Conservation (phyloP, 2,888 invertebrate genomes). For the Cosmia pyralina region DNA sequence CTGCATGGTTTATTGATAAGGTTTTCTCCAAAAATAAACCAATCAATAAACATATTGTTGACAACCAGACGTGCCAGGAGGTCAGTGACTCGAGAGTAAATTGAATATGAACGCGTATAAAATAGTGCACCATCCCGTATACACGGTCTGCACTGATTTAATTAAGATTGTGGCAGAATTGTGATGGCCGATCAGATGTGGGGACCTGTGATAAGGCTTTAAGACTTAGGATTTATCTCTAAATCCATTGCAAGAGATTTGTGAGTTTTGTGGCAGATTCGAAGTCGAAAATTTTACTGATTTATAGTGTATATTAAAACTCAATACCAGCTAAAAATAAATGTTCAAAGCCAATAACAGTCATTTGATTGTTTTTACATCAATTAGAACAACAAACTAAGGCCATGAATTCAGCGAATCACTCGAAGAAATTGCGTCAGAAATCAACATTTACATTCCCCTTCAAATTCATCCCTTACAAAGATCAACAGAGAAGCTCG, state of each 20-base stretch:
- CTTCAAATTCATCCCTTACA: conserved; percentile 44
- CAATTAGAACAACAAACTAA: conserved; percentile 34
- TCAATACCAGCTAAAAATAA: not conserved
- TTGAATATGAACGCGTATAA: conserved; percentile 59
- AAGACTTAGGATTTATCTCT: conserved; percentile 28
- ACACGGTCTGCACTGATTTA: conserved; percentile 51
- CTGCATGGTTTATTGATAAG: conserved; percentile 15
- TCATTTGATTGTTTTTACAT: conserved; percentile 11
- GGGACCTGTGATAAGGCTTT: conserved; percentile 36
- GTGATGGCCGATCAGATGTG: conserved; percentile 54
- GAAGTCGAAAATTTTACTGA: not conserved
- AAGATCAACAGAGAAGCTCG: conserved; percentile 16
- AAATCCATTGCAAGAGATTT: conserved; percentile 15
- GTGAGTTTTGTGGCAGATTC: conserved; percentile 15
- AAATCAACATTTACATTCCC: conserved; percentile 52
- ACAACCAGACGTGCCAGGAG: conserved; percentile 42
- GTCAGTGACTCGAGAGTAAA: conserved; percentile 54
- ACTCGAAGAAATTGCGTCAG: conserved; percentile 41
- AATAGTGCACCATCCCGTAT: conserved; percentile 52
- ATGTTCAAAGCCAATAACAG: not conserved
- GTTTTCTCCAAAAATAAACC: conserved; percentile 60
- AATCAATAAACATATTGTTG: conserved; percentile 61
- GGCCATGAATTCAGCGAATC: conserved; percentile 14
- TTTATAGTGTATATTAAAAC: not conserved
- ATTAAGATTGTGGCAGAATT: conserved; percentile 56